These are phyloP conservation scores for Chlamydotis undulata DNA, from an alignment of 2,113 vertebrate genomes.

Conservation along the genomic window DNA sequence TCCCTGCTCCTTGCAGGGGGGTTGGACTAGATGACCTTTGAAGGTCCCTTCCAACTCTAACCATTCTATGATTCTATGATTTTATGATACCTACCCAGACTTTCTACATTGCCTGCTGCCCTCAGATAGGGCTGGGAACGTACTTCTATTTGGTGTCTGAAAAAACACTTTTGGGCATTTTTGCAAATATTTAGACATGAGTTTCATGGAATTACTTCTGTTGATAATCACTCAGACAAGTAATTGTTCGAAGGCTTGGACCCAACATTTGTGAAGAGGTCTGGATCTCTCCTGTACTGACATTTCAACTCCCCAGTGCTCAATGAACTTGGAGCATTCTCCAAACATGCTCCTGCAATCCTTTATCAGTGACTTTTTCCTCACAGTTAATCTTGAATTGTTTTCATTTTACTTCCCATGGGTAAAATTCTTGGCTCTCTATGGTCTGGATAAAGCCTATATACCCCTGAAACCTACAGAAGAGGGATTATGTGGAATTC, in stretches of 20 bases:
- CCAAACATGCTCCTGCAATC: background rate
- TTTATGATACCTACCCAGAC: background rate
- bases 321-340: background rate
- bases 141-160: background rate
- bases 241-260: background rate
- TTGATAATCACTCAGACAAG: background rate
- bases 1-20: no score
- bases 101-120: background rate
- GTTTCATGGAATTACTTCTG: background rate
- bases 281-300: background rate
- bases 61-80: no score
- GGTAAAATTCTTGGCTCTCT: conserved; percentile 30
- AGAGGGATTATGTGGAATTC: conserved; percentile 44
- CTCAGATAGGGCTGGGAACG: background rate
- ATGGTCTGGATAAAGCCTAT: background rate
- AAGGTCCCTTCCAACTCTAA: no score
- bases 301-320: background rate
- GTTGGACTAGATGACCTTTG: no score
- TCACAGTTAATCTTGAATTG: conserved; percentile 29
- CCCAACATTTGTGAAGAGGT: background rate
- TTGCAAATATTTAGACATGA: background rate
- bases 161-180: background rate
- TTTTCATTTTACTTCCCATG: conserved; percentile 57
- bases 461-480: conserved; percentile 9
- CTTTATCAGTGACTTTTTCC: conserved; percentile 17